A percentile compares a stretch with the other conserved stretches of the same genome.
These are phyloP conservation scores for Eupeodes latifasciatus DNA, from an alignment of 2,888 invertebrate species.

Conservation along the genomic window DNA sequence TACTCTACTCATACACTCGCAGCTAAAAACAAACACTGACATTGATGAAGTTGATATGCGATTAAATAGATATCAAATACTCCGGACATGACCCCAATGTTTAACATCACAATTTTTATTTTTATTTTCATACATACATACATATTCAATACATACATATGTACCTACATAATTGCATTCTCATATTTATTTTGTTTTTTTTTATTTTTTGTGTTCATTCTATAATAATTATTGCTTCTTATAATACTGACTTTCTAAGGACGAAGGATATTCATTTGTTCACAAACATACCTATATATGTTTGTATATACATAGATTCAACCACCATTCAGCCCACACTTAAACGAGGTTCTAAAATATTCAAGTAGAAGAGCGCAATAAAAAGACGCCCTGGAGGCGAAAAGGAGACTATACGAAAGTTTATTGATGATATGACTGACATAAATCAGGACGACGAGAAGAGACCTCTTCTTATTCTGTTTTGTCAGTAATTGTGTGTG, in stretches of 20 bases:
- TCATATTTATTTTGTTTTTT: conserved; percentile 10
- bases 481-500: conserved; percentile 28
- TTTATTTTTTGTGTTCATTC: conserved; percentile 5
- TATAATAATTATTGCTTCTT: conserved; percentile 53
- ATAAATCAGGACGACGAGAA: conserved; percentile 78
- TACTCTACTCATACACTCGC: background rate
- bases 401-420: conserved; percentile 72
- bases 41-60: conserved; percentile 47
- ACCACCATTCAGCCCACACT: background rate
- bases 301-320: background rate
- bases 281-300: too few relatives aligned
- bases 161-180: background rate
- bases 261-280: conserved; percentile 21
- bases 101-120: conserved; percentile 26
- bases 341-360: conserved; percentile 61
- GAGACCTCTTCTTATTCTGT: conserved; percentile 43
- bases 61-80: background rate
- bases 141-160: too few relatives aligned
- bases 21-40: background rate
- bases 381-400: conserved; percentile 75
- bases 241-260: background rate
- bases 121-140: conserved; percentile 13
- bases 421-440: conserved; percentile 80
- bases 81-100: conserved; percentile 53
- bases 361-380: conserved; percentile 72